Evolutionary conservation across 2,888 invertebrate species (phyloP).

Genomic region (Dioctria rufipes): DNA sequence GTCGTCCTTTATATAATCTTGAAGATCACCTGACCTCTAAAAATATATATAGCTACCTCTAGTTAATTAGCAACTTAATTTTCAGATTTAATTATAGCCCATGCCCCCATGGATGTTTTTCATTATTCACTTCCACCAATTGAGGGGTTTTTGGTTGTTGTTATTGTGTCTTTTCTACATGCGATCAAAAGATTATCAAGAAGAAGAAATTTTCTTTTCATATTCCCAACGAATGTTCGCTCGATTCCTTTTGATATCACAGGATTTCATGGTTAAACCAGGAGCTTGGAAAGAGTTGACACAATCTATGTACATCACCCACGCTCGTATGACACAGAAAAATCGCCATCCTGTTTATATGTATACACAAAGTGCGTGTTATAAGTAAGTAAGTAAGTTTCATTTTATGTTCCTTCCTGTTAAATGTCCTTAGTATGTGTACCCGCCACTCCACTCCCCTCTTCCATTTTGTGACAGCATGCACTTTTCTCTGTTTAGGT

Average conservation of each 20-base stretch:
- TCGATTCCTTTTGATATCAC: too few relatives aligned
- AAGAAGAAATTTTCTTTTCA: too few relatives aligned
- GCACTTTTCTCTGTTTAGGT: background rate
- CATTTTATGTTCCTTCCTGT: slow-evolving; percentile 1
- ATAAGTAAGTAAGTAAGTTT: too few relatives aligned
- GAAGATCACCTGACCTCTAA: too few relatives aligned
- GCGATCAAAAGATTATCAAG: too few relatives aligned
- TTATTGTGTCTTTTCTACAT: too few relatives aligned
- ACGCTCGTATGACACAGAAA: background rate
- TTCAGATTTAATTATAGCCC: background rate
- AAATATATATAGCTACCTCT: too few relatives aligned
- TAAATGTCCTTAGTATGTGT: background rate
- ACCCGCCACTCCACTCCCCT: too few relatives aligned
- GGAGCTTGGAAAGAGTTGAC: background rate
- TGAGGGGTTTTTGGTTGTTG: background rate
- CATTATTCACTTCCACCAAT: background rate
- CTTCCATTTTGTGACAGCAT: background rate
- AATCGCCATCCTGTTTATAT: too few relatives aligned
- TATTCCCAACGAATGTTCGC: too few relatives aligned
- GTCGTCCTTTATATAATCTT: too few relatives aligned
- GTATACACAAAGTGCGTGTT: too few relatives aligned
- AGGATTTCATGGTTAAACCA: background rate
- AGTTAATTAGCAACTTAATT: background rate
- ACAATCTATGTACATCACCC: background rate
- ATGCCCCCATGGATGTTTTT: background rate